Conservation (phyloP, 2,888 invertebrate species). For the Drosophila emarginata region DNA sequence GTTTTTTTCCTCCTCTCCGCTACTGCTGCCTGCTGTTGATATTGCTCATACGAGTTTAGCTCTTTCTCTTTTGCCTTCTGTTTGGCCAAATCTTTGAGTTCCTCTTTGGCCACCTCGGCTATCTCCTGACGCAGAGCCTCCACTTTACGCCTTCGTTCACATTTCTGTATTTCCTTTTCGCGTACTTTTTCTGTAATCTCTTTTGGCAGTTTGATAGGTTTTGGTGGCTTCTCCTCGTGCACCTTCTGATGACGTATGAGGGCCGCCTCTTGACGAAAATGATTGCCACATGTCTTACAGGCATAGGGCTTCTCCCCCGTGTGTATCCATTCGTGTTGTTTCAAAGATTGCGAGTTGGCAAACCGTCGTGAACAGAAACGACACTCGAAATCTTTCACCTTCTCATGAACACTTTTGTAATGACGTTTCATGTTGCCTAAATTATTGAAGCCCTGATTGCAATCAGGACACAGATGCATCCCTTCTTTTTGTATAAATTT, state of each 20-base stretch:
- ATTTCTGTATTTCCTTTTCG: conserved; percentile 69
- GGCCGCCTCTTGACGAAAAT: conserved; percentile 80
- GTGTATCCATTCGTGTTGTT: conserved; percentile 81
- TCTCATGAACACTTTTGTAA: conserved; percentile 80
- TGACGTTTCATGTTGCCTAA: conserved; percentile 80
- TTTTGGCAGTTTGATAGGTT: conserved; percentile 39
- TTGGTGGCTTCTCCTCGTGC: conserved; percentile 68
- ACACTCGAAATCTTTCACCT: conserved; percentile 80
- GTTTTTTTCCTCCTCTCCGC: background rate
- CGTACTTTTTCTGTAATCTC: conserved; percentile 60
- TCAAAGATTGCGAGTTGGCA: conserved; percentile 80
- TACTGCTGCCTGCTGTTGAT: conserved; percentile 46
- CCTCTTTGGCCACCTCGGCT: conserved; percentile 74
- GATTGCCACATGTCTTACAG: conserved; percentile 74
- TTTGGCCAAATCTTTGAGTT: conserved; percentile 64
- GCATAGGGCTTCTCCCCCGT: conserved; percentile 81
- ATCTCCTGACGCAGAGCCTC: conserved; percentile 69
- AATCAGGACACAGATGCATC: conserved; percentile 76
- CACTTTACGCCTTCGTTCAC: conserved; percentile 65
- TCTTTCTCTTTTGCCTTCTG: conserved; percentile 52
- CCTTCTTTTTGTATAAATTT: conserved; percentile 79
- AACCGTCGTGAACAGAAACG: conserved; percentile 79
- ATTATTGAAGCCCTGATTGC: conserved; percentile 79
- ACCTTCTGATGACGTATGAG: conserved; percentile 79
- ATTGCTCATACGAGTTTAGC: conserved; percentile 66